These are phyloP conservation scores for Polydrusus cervinus DNA, from an alignment of 2,888 invertebrate species.

Conservation along the genomic window DNA sequence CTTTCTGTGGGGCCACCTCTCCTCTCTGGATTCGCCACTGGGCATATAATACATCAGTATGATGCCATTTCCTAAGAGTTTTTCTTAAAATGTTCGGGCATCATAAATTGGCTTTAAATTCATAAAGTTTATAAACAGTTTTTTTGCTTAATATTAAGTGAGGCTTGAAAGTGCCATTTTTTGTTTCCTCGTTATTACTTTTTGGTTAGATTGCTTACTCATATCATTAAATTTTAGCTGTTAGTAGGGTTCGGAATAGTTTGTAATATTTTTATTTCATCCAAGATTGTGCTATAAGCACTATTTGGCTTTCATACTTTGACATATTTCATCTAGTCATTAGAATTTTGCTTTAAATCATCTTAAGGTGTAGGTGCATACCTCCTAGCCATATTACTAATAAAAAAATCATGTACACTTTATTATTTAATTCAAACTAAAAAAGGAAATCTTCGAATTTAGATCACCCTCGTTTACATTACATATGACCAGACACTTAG, in stretches of 20 bases:
- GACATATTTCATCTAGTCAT: conserved; percentile 35
- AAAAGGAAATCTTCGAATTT: too few species aligned
- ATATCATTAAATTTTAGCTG: conserved; percentile 19
- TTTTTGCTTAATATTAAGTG: background rate
- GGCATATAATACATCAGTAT: too few species aligned
- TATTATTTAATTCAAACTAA: background rate
- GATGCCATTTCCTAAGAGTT: too few species aligned
- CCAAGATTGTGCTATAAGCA: conserved; percentile 11
- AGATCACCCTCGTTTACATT: too few species aligned
- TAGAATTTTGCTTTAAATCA: conserved; percentile 15
- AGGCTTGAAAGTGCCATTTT: conserved; percentile 7
- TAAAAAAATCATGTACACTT: background rate
- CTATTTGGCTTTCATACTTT: conserved; percentile 28
- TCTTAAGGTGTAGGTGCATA: background rate
- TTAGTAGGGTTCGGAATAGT: background rate
- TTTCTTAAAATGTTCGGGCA: too few species aligned
- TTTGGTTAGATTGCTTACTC: conserved; percentile 13
- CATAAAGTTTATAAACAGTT: background rate
- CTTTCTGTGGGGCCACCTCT: too few species aligned
- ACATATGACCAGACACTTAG: too few species aligned
- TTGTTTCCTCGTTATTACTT: conserved; percentile 1
- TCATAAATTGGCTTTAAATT: background rate
- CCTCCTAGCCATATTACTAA: background rate
- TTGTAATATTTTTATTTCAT: background rate
- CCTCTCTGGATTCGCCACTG: too few species aligned